phyloP scores from a whole-genome alignment of 2,888 invertebrate genomes.

The Metallyticus violacea region DNA sequence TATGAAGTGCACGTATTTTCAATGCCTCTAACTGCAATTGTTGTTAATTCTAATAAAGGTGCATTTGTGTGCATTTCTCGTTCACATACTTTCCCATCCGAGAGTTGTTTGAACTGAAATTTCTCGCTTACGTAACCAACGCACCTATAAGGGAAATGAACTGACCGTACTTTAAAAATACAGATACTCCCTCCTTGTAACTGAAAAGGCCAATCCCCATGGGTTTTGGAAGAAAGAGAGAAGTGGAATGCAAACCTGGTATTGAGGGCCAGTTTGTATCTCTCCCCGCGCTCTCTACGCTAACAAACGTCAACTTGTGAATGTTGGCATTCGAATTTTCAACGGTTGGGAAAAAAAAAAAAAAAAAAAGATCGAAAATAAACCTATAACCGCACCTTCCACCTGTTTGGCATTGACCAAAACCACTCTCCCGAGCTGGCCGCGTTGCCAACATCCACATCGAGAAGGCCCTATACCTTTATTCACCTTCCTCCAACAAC shows the following conservation, averaged over 20 bases:
- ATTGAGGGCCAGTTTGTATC: neutral
- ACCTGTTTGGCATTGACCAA: neutral
- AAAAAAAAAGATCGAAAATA: constrained; percentile 14
- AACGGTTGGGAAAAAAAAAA: constrained; percentile 1
- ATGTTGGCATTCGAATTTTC: constrained; percentile 9
- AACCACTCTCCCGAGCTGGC: neutral
- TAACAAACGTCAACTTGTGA: neutral
- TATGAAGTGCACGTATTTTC: neutral
- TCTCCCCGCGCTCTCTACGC: neutral
- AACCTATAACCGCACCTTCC: neutral
- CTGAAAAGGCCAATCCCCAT: too few species aligned
- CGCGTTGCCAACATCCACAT: neutral
- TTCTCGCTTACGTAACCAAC: neutral
- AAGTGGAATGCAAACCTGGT: neutral
- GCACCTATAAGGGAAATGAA: too few species aligned
- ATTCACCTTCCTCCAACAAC: neutral
- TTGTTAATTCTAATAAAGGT: neutral
- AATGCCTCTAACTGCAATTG: too few species aligned
- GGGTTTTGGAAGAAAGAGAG: neutral
- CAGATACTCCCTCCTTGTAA: neutral
- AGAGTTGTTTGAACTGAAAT: neutral
- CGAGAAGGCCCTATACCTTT: too few species aligned
- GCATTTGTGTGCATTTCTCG: neutral
- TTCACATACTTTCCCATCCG: too few species aligned
- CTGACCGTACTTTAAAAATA: too few species aligned